Evolutionary conservation across 2,797 vertebrate species (phyloP), one percentile per base, ranked within the genome.

Genomic region (Taenioides sp.): DNA sequence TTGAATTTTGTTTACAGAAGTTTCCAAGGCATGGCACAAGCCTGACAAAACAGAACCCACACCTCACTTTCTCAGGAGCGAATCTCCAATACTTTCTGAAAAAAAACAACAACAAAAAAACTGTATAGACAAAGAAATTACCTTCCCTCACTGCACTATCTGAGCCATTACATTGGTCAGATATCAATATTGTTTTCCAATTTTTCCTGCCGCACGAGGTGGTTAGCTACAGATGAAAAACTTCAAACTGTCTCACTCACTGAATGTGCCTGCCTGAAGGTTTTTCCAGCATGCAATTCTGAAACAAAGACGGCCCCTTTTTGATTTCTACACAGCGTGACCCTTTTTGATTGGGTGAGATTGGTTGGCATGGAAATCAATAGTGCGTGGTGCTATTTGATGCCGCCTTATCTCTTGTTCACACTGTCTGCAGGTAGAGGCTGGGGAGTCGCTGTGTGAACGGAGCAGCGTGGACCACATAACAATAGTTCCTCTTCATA

Each of bases 271-370:
- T 77, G 91, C 87, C 90, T 87, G 86, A 89, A 90, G 87, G 87
- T 92, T 88, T 63, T 88, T 89, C 88, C 88, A 84, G 88, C 88
- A 91, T 90, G 92, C 91, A 91, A 88, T 92, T 90, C 88, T 88
- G 82, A 93, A 92, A 93, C 92, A 92, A 93, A 93, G 91, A 87
- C 28, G 77, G 80, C 81, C 77, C 73, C 72, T 88, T 90, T 92
- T 90, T 88, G 85, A 92, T 90, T 93, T 86, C 82, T 85, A 85
- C 91, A 89, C 91, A 92, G 90, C 87, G 88, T 92, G 91, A 93
- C 91, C 91, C 92, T 93, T 93, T 92, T 92, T 93, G 92, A 94
- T 93, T 93, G 91, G 91, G 88, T 90, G 89, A 93, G 91, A 93
- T 94, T 93, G 90, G 90, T 87, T 91, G 89, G 92, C 90, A 91